phyloP scores from a whole-genome alignment of 2,797 vertebrate genomes.

The Mus minutoides region DNA sequence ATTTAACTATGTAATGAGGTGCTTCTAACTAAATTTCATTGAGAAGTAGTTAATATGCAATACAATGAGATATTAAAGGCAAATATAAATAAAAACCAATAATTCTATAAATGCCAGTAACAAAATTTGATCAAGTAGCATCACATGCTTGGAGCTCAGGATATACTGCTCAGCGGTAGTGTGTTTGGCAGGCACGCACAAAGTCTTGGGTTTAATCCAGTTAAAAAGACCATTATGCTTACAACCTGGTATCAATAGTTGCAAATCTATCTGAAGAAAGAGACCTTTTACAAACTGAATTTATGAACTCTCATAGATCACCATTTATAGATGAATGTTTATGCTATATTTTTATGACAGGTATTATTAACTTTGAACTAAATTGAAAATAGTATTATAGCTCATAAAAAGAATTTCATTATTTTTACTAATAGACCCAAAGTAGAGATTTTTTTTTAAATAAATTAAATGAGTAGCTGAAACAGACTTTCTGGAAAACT shows the following conservation, averaged over 20 bases:
- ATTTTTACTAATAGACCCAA: conserved; percentile 35
- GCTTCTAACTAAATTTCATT: not conserved
- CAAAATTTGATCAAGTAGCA: conserved; percentile 22
- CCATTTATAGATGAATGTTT: not conserved
- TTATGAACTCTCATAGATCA: not conserved
- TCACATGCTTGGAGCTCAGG: not conserved
- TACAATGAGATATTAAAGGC: not conserved
- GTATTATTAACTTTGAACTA: conserved; percentile 42
- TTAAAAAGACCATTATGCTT: not conserved
- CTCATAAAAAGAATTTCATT: not conserved
- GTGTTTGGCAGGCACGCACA: not conserved
- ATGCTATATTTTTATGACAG: conserved; percentile 9
- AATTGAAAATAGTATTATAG: conserved; percentile 37
- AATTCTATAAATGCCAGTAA: not conserved
- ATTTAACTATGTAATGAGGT: not conserved
- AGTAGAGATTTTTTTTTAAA: not conserved
- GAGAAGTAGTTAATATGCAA: not conserved
- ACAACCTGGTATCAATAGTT: not conserved
- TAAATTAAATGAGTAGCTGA: conserved; percentile 21
- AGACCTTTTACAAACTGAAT: conserved; percentile 55
- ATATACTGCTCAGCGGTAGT: too few relatives aligned
- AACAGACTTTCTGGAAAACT: conserved; percentile 14
- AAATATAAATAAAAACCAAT: not conserved
- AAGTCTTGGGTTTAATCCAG: not conserved
- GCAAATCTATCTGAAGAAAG: not conserved